A percentile compares a stretch with the other conserved stretches of the same genome.
These are phyloP conservation scores for Drosophila kohkoa DNA, from an alignment of 1,140 invertebrate species.

Conservation along the genomic window DNA sequence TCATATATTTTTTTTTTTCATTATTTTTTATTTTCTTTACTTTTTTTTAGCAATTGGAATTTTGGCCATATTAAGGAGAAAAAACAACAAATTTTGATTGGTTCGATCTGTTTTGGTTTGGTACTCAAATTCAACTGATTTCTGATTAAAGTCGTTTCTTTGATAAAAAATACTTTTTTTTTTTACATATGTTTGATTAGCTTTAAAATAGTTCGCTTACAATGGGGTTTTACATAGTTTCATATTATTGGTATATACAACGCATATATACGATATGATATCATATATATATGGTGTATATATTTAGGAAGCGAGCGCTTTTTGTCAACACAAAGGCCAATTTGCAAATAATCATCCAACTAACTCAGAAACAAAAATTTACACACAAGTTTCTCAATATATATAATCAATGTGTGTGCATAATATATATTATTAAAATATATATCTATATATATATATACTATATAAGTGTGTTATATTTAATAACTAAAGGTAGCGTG, in stretches of 20 bases:
- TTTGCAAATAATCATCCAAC: conserved; percentile 85
- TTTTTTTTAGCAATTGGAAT: conserved; percentile 43
- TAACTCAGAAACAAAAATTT: conserved; percentile 83
- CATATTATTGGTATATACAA: conserved; percentile 12
- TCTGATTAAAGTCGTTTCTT: conserved; percentile 68
- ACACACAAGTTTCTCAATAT: conserved; percentile 57
- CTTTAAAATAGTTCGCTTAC: conserved; percentile 52
- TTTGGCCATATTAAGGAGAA: conserved; percentile 52
- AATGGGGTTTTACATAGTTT: conserved; percentile 56
- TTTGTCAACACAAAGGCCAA: conserved; percentile 85
- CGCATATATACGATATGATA: conserved; percentile 20
- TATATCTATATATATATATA: conserved; percentile 15
- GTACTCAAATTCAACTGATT: conserved; percentile 74
- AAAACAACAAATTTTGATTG: conserved; percentile 40
- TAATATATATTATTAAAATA: conserved; percentile 19
- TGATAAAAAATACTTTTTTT: conserved; percentile 20
- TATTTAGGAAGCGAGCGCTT: conserved; percentile 78
- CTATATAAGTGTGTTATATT: conserved; percentile 14
- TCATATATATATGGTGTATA: conserved; percentile 29
- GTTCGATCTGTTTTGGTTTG: conserved; percentile 35
- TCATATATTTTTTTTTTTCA: conserved; percentile 4
- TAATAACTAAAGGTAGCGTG: conserved; percentile 19
- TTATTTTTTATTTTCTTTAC: conserved; percentile 31
- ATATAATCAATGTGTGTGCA: conserved; percentile 34
- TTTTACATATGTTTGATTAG: conserved; percentile 23